Conservation (phyloP, 92 coral and sea anemone species). For the Porites cylindrica region DNA sequence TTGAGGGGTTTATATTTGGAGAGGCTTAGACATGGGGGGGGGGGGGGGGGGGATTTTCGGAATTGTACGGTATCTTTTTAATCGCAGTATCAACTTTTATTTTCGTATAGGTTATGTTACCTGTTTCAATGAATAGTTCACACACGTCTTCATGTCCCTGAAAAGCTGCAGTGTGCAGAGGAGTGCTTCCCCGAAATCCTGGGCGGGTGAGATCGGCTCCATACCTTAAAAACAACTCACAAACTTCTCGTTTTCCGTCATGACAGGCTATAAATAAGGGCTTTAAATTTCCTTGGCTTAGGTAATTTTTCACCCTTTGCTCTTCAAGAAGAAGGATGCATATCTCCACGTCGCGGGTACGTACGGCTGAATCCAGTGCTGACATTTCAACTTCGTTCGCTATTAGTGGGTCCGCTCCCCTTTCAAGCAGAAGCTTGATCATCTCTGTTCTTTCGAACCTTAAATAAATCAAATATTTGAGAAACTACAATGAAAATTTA, state of each 20-base stretch:
- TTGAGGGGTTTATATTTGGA: no score
- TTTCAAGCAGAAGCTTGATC: conserved; percentile 47
- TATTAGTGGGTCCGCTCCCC: conserved; percentile 57
- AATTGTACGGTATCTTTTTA: no score
- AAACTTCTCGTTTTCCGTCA: conserved; percentile 46
- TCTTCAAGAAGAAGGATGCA: conserved; percentile 38
- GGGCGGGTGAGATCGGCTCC: conserved; percentile 53
- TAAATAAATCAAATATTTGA: neutral
- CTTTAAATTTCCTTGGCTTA: neutral
- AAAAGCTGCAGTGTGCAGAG: conserved; percentile 62
- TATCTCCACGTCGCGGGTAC: conserved; percentile 43
- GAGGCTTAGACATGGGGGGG: no score
- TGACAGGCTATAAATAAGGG: conserved; percentile 62
- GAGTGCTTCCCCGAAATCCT: conserved; percentile 16
- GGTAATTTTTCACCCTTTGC: neutral
- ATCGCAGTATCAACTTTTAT: no score
- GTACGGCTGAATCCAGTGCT: conserved; percentile 63
- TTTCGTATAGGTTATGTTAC: neutral
- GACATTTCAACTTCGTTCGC: neutral
- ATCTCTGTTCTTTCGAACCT: conserved; percentile 55
- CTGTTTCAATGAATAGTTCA: conserved; percentile 54
- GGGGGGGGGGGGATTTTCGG: no score
- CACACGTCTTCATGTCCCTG: conserved; percentile 53
- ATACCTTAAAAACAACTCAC: conserved; percentile 52
- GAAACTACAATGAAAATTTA: no score